phyloP scores from a whole-genome alignment of 2,888 invertebrate genomes.

The Athalia circularis region DNA sequence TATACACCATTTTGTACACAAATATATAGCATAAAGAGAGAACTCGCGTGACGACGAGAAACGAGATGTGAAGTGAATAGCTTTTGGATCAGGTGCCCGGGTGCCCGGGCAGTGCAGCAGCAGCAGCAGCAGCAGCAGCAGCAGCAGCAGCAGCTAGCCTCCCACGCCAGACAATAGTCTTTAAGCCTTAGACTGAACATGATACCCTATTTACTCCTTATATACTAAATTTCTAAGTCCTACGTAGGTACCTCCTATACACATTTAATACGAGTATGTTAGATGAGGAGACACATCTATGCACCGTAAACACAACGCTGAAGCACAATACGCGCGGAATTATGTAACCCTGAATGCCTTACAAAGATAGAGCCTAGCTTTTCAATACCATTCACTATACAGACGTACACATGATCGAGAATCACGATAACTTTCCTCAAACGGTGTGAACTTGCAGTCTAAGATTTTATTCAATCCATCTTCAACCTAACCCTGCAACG shows the following conservation, averaged over 20 bases:
- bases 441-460: slow-evolving; percentile 27
- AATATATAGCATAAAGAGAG: slow-evolving; percentile 5
- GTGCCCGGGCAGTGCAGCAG: slow-evolving; percentile 55
- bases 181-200: slow-evolving; percentile 73
- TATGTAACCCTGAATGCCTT: slow-evolving; percentile 43
- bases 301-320: slow-evolving; percentile 61
- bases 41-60: slow-evolving; percentile 41
- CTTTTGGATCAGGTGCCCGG: slow-evolving; percentile 61
- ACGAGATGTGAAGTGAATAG: slow-evolving; percentile 45
- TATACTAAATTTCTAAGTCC: slow-evolving; percentile 71
- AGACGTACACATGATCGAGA: slow-evolving; percentile 29
- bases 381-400: slow-evolving; percentile 29
- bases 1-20: too few relatives aligned
- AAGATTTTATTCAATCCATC: slow-evolving; percentile 14
- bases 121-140: slow-evolving; percentile 38
- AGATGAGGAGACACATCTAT: background rate
- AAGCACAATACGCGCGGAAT: slow-evolving; percentile 35
- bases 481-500: background rate
- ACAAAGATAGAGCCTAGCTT: slow-evolving; percentile 35
- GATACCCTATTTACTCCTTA: slow-evolving; percentile 73
- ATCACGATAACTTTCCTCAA: slow-evolving; percentile 36
- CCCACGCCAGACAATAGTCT: slow-evolving; percentile 74
- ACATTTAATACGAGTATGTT: slow-evolving; percentile 18
- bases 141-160: slow-evolving; percentile 60
- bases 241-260: slow-evolving; percentile 42